A percentile compares a stretch with the other conserved stretches of the same genome.
Evolutionary conservation across 2,888 invertebrate species (phyloP).

Genomic region (Tetramorium bicarinatum): DNA sequence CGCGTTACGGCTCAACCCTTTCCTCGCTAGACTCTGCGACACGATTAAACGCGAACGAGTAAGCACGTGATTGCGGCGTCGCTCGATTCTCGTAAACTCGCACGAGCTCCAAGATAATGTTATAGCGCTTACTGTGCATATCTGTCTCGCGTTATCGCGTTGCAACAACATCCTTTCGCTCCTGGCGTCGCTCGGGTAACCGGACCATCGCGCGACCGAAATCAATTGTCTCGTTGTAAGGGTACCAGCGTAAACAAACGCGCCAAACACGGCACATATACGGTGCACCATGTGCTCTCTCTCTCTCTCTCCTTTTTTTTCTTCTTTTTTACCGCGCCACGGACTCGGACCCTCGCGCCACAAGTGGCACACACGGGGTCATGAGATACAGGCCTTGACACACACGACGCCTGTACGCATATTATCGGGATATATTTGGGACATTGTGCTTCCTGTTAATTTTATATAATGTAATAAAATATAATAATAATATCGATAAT

Average conservation of each 20-base stretch:
- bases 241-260: conserved; percentile 67
- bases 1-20: not conserved
- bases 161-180: conserved; percentile 53
- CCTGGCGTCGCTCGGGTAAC: conserved; percentile 44
- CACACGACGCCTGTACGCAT: not conserved
- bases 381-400: not conserved
- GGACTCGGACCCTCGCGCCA: not conserved
- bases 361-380: conserved; percentile 1
- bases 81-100: conserved; percentile 23
- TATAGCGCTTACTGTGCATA: conserved; percentile 50
- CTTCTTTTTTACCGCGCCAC: not conserved
- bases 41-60: not conserved
- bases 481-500: not conserved
- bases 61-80: conserved; percentile 24
- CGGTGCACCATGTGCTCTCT: conserved; percentile 18
- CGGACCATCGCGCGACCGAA: conserved; percentile 51
- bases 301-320: not conserved
- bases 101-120: conserved; percentile 31
- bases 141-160: conserved; percentile 39
- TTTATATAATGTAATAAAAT: not conserved
- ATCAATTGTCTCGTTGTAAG: conserved; percentile 71
- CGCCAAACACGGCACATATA: not conserved
- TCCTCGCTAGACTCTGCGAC: not conserved
- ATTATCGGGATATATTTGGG: not conserved
- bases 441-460: not conserved